These are phyloP conservation scores for Polypedilum pembai DNA, from an alignment of 1,140 invertebrate genomes.

Conservation along the genomic window DNA sequence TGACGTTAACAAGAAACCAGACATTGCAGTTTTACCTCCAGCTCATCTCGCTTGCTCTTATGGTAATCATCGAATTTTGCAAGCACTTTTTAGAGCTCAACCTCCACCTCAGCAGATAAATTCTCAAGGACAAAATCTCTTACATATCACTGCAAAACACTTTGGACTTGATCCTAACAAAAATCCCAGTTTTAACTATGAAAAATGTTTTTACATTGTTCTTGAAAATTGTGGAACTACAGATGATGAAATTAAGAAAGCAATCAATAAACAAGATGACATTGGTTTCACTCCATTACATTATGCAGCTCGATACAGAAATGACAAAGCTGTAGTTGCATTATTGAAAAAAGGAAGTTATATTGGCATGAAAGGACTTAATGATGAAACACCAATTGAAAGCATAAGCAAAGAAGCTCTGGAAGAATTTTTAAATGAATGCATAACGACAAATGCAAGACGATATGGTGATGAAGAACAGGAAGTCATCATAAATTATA, in stretches of 20 bases:
- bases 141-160: slow-evolving; percentile 52
- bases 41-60: slow-evolving; percentile 47
- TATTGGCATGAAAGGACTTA: slow-evolving; percentile 57
- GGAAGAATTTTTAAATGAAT: slow-evolving; percentile 61
- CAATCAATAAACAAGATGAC: slow-evolving; percentile 53
- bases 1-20: background rate
- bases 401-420: slow-evolving; percentile 58
- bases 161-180: slow-evolving; percentile 40
- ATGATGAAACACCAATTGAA: slow-evolving; percentile 57
- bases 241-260: no score
- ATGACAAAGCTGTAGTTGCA: slow-evolving; percentile 50
- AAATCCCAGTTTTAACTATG: slow-evolving; percentile 41
- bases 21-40: background rate
- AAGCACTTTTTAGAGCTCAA: slow-evolving; percentile 44
- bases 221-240: slow-evolving; percentile 49
- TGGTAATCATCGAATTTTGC: slow-evolving; percentile 54
- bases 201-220: slow-evolving; percentile 50
- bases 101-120: slow-evolving; percentile 44
- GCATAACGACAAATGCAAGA: slow-evolving; percentile 54
- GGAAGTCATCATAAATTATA: slow-evolving; percentile 65
- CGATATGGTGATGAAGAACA: slow-evolving; percentile 55
- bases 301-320: slow-evolving; percentile 65
- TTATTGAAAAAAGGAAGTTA: slow-evolving; percentile 61
- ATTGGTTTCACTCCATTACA: slow-evolving; percentile 72
- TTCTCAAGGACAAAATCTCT: slow-evolving; percentile 45